These are phyloP conservation scores for Trachymyrmex cornetzi DNA, from an alignment of 1,140 invertebrate species.

Conservation along the genomic window DNA sequence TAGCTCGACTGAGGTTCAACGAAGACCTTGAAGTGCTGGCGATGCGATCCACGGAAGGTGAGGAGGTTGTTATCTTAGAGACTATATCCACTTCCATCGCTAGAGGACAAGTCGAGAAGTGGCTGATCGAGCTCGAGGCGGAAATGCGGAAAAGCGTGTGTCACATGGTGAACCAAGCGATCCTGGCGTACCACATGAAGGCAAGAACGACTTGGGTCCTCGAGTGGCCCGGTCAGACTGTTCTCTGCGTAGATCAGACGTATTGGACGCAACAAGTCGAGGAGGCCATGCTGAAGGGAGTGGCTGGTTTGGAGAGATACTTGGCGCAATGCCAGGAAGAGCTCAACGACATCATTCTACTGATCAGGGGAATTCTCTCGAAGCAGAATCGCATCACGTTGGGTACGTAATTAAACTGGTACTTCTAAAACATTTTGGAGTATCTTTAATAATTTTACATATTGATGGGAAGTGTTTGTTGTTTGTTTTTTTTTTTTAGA, in stretches of 20 bases:
- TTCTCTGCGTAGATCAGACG: conserved; percentile 94
- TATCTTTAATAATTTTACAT: not conserved
- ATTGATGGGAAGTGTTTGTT: conserved; percentile 23
- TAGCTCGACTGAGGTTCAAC: conserved; percentile 94
- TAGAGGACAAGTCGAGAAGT: conserved; percentile 98
- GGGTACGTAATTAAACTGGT: conserved; percentile 85
- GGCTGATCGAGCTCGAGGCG: conserved; percentile 95
- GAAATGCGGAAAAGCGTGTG: conserved; percentile 96
- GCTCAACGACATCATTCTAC: conserved; percentile 93
- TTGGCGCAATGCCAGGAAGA: conserved; percentile 87
- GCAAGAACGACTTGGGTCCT: conserved; percentile 93
- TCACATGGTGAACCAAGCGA: conserved; percentile 88
- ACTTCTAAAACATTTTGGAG: not conserved
- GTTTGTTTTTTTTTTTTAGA: conserved; percentile 85
- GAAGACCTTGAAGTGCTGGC: conserved; percentile 95
- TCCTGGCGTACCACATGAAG: conserved; percentile 90
- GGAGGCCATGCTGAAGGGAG: conserved; percentile 89
- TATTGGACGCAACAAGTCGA: conserved; percentile 96
- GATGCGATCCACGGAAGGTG: conserved; percentile 96
- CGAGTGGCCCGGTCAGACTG: conserved; percentile 95
- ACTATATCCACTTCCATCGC: conserved; percentile 95
- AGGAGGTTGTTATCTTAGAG: conserved; percentile 92
- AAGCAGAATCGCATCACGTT: conserved; percentile 96
- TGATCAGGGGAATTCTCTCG: conserved; percentile 94
- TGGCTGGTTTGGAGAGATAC: conserved; percentile 79